Base-by-base conservation (phyloP, 2,888 invertebrate species). In the Tricholauxania praeusta region DNA sequence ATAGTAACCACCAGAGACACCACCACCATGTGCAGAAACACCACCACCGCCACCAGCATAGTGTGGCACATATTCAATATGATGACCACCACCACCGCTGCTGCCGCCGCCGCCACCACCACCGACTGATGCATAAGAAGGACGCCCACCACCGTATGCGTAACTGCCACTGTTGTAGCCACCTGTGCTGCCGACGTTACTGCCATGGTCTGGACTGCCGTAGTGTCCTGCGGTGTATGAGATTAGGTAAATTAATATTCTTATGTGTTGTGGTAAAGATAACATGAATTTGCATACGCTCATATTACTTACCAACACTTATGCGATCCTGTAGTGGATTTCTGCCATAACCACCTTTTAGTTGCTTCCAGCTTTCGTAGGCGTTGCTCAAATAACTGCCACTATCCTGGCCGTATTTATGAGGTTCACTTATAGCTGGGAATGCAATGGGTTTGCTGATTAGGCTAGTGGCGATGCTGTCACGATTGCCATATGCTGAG, bases 301-400 rank as follows among this genome's bases (percentile, higher is more conserved):
- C 0, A 28, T 57, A 22, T n/a, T 48, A 78, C 83, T 77, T 76
- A 84, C 85, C 83, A 77, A 84, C 84, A 74, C 84, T 84, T 19
- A 84, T 85, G 49, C 84, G 78, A 53, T 84, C 82, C 74, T 82
- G 82, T 12, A 79, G 49, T 12, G 76, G 77, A 52, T 75, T n/a
- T 72, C 73, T 64, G 72, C 62, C 57, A 28, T 57, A 28, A 15
- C 28, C 62, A n/a, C 67, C 74, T 68, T 72, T 75, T 60, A 76
- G 53, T 68, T 79, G 78, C 83, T 62, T 52, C 63, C 84, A 84
- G 72, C 78, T 81, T 74, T 77, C 82, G 74, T 83, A 81, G 4
- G 80, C 74, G 64, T 77, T 80, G 28, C 78, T 79, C 7, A 81
- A 77, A 63, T 75, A 78, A 28, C 70, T 57, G 49, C 57, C 71